A percentile compares a stretch with the other conserved stretches of the same genome.
Conservation (phyloP, 1,140 invertebrate species). For the Artemia franciscana region DNA sequence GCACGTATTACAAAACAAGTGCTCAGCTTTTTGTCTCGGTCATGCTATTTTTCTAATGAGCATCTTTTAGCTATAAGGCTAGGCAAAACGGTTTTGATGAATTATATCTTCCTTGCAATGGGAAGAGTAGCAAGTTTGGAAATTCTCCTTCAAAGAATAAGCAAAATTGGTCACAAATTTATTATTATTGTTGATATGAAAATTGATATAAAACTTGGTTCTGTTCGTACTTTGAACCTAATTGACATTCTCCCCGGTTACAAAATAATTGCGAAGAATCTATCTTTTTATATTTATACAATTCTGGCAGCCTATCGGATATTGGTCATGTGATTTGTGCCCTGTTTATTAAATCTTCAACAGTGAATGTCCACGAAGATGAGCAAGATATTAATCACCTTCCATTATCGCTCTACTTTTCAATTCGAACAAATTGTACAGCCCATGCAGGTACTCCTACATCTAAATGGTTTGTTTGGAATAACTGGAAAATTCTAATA, state of each 20-base stretch:
- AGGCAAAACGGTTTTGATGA: neutral
- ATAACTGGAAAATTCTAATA: neutral
- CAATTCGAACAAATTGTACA: neutral
- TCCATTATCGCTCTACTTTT: neutral
- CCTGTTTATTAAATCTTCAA: neutral
- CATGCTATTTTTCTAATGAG: neutral
- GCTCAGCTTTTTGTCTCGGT: neutral
- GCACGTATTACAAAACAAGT: neutral
- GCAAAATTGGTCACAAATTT: neutral
- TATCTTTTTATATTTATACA: no score
- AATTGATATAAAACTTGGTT: neutral
- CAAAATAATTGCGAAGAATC: neutral
- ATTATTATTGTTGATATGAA: neutral
- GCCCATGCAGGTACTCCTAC: no score
- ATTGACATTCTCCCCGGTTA: neutral
- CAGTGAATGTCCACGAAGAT: neutral
- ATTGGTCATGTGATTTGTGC: neutral
- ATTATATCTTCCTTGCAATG: neutral
- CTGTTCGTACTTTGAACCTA: neutral
- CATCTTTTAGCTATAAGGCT: neutral
- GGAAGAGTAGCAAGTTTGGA: neutral
- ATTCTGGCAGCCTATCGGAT: neutral
- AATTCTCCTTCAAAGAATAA: neutral
- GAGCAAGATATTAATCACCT: neutral
- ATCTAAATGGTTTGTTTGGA: neutral